Percentiles rank a stretch among this genome's conserved stretches.
Evolutionary conservation across 2,113 vertebrate species (phyloP).

Genomic region (Panthera leo): DNA sequence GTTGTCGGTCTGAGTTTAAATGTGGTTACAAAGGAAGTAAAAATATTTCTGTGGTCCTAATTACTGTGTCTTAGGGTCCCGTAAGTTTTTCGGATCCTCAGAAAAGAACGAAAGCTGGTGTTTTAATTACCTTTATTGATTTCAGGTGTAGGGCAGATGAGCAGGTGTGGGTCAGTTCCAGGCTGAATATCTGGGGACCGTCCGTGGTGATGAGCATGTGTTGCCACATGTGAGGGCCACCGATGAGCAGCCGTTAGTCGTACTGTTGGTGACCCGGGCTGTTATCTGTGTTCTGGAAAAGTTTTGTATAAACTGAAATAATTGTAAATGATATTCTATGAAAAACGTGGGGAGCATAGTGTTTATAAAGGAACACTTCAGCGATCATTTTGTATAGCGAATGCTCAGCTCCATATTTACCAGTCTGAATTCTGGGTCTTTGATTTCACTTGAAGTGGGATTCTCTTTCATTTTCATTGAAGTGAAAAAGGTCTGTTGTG

Average conservation of each 20-base stretch:
- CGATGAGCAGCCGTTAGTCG: rapidly evolving
- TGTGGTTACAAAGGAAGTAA: not conserved
- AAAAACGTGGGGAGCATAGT: not conserved
- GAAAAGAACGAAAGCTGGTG: not conserved
- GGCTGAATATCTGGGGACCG: rapidly evolving
- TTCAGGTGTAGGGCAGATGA: not conserved
- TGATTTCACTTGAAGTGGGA: not conserved
- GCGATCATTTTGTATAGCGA: not conserved
- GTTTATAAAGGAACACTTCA: not conserved
- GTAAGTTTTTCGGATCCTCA: not conserved
- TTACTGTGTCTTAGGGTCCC: not conserved
- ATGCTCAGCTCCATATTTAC: not conserved
- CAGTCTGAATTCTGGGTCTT: not conserved
- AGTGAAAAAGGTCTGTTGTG: not conserved
- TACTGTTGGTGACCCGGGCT: no score
- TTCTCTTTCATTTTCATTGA: not conserved
- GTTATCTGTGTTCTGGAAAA: not conserved
- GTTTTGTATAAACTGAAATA: not conserved
- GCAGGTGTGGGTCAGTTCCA: rapidly evolving
- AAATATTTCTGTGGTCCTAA: not conserved
- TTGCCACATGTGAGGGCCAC: rapidly evolving
- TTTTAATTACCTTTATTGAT: not conserved
- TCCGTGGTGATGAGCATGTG: rapidly evolving
- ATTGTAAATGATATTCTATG: not conserved
- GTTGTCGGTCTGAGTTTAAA: not conserved